Conservation (phyloP, 2,888 invertebrate species). For the Philonicus albiceps region DNA sequence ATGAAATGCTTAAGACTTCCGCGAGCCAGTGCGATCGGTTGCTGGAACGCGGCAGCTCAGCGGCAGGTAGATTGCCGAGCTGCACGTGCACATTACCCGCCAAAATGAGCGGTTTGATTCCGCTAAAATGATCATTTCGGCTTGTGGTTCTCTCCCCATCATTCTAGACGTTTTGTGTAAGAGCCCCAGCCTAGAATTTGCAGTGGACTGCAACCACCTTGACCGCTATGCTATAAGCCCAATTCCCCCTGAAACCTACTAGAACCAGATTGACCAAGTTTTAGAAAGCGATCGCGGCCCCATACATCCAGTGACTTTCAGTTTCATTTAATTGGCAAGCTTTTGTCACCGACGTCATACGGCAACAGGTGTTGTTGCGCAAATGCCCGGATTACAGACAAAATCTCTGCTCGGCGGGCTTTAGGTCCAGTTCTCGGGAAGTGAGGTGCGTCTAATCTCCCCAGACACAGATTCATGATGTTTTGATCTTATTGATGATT, state of each 20-base stretch:
- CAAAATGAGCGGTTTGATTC: slow-evolving; percentile 11
- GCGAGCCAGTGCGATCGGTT: not conserved
- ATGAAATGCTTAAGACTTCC: slow-evolving; percentile 36
- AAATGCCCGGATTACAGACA: not conserved
- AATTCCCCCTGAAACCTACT: not conserved
- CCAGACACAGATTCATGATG: too few species aligned
- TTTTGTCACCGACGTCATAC: not conserved
- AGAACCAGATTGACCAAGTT: not conserved
- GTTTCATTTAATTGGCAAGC: not conserved
- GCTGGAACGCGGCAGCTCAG: not conserved
- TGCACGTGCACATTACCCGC: slow-evolving; percentile 33
- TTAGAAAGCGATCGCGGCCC: not conserved
- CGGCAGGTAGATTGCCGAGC: not conserved
- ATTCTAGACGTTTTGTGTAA: not conserved
- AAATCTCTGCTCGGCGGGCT: not conserved
- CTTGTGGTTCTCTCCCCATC: not conserved
- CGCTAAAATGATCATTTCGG: slow-evolving; percentile 1
- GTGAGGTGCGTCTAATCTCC: not conserved
- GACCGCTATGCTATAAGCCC: not conserved
- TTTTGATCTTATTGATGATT: not conserved
- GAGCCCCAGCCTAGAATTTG: not conserved
- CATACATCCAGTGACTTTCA: not conserved
- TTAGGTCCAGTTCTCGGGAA: not conserved
- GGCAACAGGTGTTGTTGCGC: not conserved
- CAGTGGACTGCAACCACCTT: not conserved